Conservation (phyloP, 2,888 invertebrate species). For the Amblyteles armatorius region DNA sequence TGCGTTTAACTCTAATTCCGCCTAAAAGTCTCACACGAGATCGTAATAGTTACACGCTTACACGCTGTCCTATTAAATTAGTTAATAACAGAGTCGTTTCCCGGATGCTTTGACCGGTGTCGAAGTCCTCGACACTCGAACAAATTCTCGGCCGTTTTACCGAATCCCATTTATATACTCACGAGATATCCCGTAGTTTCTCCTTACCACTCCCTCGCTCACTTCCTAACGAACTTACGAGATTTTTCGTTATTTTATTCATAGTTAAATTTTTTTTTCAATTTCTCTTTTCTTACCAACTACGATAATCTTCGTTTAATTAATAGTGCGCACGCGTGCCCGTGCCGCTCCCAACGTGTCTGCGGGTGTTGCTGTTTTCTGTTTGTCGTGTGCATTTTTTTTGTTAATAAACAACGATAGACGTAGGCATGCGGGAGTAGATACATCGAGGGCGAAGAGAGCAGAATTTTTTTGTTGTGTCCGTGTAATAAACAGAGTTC, state of each 20-base stretch:
- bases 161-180: conserved; percentile 34
- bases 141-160: not conserved
- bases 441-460: conserved; percentile 36
- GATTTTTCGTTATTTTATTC: conserved; percentile 41
- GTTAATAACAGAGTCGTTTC: not conserved
- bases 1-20: conserved; percentile 14
- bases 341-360: conserved; percentile 48
- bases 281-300: conserved; percentile 14
- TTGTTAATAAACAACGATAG: conserved; percentile 20
- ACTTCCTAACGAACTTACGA: conserved; percentile 61
- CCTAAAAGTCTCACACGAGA: conserved; percentile 5
- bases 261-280: not conserved
- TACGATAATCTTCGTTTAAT: conserved; percentile 20
- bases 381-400: conserved; percentile 12
- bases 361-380: conserved; percentile 34
- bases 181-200: conserved; percentile 32
- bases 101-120: not conserved
- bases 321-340: conserved; percentile 65
- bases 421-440: conserved; percentile 41
- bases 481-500: conserved; percentile 34
- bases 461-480: conserved; percentile 13
- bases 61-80: not conserved
- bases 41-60: not conserved
- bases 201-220: conserved; percentile 29
- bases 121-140: not conserved